phyloP scores from a whole-genome alignment of 2,797 vertebrate genomes.

The Adelosebastes latens region DNA sequence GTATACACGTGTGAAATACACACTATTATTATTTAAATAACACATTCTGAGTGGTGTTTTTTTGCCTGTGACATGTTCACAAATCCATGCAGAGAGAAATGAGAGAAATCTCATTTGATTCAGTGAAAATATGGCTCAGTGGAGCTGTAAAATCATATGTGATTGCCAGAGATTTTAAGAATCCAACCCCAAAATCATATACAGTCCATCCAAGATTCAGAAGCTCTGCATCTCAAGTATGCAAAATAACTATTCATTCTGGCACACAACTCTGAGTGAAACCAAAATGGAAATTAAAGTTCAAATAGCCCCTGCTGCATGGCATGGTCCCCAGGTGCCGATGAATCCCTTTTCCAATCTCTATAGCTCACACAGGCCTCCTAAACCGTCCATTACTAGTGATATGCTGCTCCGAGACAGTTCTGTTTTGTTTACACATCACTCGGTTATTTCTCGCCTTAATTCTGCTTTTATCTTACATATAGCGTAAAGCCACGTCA shows the following conservation, averaged over 20 bases:
- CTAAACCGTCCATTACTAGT: slow-evolving; percentile 23
- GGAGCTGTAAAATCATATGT: background rate
- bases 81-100: background rate
- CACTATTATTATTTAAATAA: background rate
- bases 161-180: background rate
- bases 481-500: background rate
- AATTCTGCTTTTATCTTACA: background rate
- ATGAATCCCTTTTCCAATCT: slow-evolving; percentile 43
- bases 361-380: background rate
- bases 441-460: background rate
- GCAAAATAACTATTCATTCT: slow-evolving; percentile 2
- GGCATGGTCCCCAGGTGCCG: slow-evolving; percentile 6
- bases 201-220: background rate
- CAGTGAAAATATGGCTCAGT: background rate
- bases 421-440: slow-evolving; percentile 3
- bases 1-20: background rate
- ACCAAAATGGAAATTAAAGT: slow-evolving; percentile 39
- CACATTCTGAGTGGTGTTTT: background rate
- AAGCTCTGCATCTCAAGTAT: background rate
- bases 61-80: background rate
- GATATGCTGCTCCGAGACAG: background rate
- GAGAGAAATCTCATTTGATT: background rate
- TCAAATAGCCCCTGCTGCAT: slow-evolving; percentile 15
- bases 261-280: background rate
- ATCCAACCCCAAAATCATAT: background rate